Evolutionary conservation across 2,797 vertebrate genomes (phyloP).

Genomic region (Danio tinwini): DNA sequence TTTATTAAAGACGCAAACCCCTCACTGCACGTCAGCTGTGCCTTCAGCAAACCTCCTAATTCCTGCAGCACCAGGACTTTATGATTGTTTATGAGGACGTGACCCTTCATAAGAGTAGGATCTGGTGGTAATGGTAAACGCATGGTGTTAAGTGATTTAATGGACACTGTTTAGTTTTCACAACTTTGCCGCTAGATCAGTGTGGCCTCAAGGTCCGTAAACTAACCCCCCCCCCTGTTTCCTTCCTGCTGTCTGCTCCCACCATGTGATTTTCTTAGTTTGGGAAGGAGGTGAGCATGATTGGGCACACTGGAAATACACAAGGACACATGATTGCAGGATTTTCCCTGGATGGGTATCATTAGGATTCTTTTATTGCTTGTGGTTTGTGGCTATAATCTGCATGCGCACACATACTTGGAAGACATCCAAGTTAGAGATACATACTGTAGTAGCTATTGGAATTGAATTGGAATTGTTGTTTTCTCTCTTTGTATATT

Average conservation of each 20-base stretch:
- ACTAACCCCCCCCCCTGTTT: constrained; percentile 47
- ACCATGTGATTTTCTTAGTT: constrained; percentile 37
- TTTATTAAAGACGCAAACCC: too few relatives aligned
- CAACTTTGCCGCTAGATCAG: constrained; percentile 29
- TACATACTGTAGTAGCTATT: not conserved
- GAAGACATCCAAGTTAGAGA: not conserved
- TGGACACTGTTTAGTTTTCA: constrained; percentile 50
- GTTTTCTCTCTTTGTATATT: too few relatives aligned
- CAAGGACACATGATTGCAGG: not conserved
- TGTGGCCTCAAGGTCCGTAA: constrained; percentile 50
- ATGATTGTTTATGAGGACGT: too few relatives aligned
- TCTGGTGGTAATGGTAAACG: constrained; percentile 25
- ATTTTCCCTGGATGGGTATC: constrained; percentile 1
- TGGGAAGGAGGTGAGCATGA: constrained; percentile 28
- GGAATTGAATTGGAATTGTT: too few relatives aligned
- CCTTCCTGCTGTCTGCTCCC: constrained; percentile 40
- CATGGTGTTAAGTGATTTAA: constrained; percentile 49
- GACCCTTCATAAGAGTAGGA: constrained; percentile 3
- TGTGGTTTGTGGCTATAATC: not conserved
- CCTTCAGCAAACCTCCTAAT: too few relatives aligned
- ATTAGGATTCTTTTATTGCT: not conserved
- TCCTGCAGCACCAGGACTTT: too few relatives aligned
- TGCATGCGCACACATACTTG: not conserved
- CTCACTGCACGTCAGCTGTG: too few relatives aligned
- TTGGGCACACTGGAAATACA: constrained; percentile 31